These are phyloP conservation scores for Eciton burchellii DNA, from an alignment of 1,140 invertebrate species.

Conservation along the genomic window DNA sequence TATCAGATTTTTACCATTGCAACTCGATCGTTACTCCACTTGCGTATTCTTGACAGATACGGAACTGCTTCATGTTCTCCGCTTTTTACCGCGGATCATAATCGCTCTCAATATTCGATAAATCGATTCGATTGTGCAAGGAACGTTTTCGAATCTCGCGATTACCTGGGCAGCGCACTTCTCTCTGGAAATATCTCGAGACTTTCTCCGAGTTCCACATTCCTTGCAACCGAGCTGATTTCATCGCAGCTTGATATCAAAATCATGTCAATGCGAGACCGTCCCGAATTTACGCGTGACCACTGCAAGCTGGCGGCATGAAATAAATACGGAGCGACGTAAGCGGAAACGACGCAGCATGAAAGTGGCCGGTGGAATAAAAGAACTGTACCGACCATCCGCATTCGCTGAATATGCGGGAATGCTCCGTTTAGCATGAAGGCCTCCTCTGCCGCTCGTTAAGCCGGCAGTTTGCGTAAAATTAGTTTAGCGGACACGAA, in stretches of 20 bases:
- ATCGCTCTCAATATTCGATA: neutral
- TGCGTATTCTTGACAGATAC: conserved; percentile 15
- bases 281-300: neutral
- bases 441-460: conserved; percentile 73
- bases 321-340: conserved; percentile 29
- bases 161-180: too few species aligned
- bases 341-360: neutral
- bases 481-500: conserved; percentile 58
- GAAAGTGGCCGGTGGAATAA: conserved; percentile 37
- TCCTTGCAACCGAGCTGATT: neutral
- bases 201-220: neutral
- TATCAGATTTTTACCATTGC: neutral
- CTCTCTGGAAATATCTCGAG: too few species aligned
- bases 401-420: conserved; percentile 52
- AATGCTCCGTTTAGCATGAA: conserved; percentile 79
- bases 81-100: neutral
- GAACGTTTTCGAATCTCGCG: neutral
- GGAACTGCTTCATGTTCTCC: conserved; percentile 8
- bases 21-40: neutral
- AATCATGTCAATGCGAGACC: neutral
- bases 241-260: too few species aligned
- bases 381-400: conserved; percentile 44
- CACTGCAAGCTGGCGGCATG: neutral
- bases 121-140: neutral
- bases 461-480: conserved; percentile 67